Evolutionary conservation across 1,140 invertebrate genomes (phyloP).

Genomic region (Asbolus verrucosus): DNA sequence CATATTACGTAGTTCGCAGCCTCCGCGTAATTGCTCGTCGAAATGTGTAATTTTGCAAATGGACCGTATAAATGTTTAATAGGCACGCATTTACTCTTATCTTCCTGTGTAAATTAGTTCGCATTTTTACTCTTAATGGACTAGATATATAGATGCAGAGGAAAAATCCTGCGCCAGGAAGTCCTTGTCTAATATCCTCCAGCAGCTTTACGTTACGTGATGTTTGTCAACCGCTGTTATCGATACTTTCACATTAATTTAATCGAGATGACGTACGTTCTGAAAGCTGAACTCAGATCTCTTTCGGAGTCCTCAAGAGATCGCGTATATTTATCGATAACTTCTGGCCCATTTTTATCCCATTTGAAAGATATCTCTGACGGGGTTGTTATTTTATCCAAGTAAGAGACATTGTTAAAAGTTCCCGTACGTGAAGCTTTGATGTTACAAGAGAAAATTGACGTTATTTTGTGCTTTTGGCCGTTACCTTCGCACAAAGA

Average conservation of each 20-base stretch:
- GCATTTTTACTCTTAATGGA: constrained; percentile 41
- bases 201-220: constrained; percentile 23
- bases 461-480: constrained; percentile 40
- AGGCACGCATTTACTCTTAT: constrained; percentile 46
- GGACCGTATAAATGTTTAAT: constrained; percentile 52
- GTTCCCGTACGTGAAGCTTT: constrained; percentile 20
- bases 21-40: constrained; percentile 49
- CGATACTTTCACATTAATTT: constrained; percentile 30
- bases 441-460: constrained; percentile 30
- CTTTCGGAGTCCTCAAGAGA: too few relatives aligned
- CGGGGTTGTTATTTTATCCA: constrained; percentile 9
- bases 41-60: constrained; percentile 53
- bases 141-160: constrained; percentile 3
- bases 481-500: constrained; percentile 29
- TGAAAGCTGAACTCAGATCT: too few relatives aligned
- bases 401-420: constrained; percentile 35
- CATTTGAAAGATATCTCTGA: constrained; percentile 3
- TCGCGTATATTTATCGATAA: not conserved
- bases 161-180: constrained; percentile 30
- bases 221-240: constrained; percentile 13
- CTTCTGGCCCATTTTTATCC: not conserved
- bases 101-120: constrained; percentile 43
- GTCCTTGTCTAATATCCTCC: constrained; percentile 19
- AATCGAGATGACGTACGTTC: constrained; percentile 14
- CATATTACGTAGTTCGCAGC: constrained; percentile 48